Conservation (phyloP, 1,140 invertebrate species). For the Atta colombica region DNA sequence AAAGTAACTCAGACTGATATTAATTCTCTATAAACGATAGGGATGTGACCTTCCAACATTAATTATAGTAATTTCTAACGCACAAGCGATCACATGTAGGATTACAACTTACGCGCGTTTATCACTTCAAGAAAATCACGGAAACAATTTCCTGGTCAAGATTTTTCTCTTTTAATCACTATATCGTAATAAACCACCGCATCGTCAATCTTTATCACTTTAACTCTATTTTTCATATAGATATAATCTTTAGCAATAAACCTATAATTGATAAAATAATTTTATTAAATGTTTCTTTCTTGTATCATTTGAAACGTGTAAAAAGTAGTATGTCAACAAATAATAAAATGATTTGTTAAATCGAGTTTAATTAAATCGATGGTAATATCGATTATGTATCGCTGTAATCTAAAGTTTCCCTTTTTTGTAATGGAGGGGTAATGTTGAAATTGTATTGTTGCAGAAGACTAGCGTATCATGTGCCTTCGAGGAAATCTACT, state of each 20-base stretch:
- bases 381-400: slow-evolving; percentile 48
- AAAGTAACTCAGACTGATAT: slow-evolving; percentile 8
- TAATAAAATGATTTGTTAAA: slow-evolving; percentile 38
- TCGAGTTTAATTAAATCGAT: slow-evolving; percentile 76
- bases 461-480: slow-evolving; percentile 54
- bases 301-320: not conserved
- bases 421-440: slow-evolving; percentile 19
- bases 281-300: not conserved
- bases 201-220: slow-evolving; percentile 14
- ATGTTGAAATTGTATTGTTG: slow-evolving; percentile 77
- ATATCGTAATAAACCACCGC: slow-evolving; percentile 28
- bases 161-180: slow-evolving; percentile 41
- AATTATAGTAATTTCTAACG: slow-evolving; percentile 39
- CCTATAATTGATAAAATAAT: not conserved
- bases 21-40: not conserved
- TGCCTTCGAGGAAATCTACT: slow-evolving; percentile 28
- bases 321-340: slow-evolving; percentile 72
- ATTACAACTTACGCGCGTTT: slow-evolving; percentile 35
- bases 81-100: slow-evolving; percentile 18
- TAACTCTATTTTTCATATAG: not conserved
- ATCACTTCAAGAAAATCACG: slow-evolving; percentile 56
- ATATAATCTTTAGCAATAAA: not conserved
- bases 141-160: slow-evolving; percentile 43
- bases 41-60: slow-evolving; percentile 34
- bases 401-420: slow-evolving; percentile 55